phyloP scores from a whole-genome alignment of 2,797 vertebrate species.

The Enteromius unitaeniatus region DNA sequence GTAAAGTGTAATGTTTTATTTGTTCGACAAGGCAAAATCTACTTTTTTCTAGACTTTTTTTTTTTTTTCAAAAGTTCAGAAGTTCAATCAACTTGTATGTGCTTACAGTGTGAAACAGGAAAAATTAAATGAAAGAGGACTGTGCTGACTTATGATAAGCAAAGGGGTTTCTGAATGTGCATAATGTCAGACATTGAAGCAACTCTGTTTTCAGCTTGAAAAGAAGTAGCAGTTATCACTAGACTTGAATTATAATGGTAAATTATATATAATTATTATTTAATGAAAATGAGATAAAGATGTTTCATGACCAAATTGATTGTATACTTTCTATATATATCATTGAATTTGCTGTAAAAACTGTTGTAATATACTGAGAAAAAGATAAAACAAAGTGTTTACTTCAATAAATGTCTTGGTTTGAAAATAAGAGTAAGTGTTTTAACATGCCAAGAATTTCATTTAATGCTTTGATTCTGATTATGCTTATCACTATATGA shows the following conservation, averaged over 20 bases:
- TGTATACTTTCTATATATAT: neutral
- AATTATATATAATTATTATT: neutral
- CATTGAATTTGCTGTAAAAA: neutral
- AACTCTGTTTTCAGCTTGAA: neutral
- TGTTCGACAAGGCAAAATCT: neutral
- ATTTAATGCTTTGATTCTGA: constrained; percentile 39
- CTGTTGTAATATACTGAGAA: neutral
- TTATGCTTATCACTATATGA: constrained; percentile 26
- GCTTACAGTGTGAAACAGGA: neutral
- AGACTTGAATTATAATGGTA: neutral
- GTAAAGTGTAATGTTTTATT: neutral
- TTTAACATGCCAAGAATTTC: constrained; percentile 39
- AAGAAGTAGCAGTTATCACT: neutral
- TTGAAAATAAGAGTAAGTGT: constrained; percentile 13
- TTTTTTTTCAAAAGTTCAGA: neutral
- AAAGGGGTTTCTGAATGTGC: neutral
- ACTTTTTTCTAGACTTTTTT: too few species aligned
- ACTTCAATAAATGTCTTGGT: neutral
- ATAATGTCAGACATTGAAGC: neutral
- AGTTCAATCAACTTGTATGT: neutral
- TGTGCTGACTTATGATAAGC: neutral
- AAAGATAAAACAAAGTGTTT: neutral
- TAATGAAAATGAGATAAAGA: neutral
- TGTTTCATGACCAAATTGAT: neutral
- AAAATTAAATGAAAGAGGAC: constrained; percentile 2